Base-by-base conservation (phyloP, 53 echinoderm and acorn worm genomes). In the Holothuria scabra region DNA sequence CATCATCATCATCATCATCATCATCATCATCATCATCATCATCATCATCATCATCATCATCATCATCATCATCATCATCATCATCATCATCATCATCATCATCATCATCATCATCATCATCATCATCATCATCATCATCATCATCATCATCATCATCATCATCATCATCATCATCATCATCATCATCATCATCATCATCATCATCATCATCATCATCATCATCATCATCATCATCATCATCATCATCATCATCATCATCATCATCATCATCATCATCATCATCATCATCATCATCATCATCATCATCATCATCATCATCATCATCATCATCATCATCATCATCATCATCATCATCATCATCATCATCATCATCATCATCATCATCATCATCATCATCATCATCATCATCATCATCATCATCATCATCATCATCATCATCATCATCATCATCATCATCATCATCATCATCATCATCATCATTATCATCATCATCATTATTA, bases 341-440 rank as follows among this genome's bases (percentile, higher is more conserved):
- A 24, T 25, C 61, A n/a, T 35, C 64, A 64, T 35, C 82, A n/a
- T 33, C 83, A 12, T 67, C 83, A 46, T 66, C 83, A 66, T 55
- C 26, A 23, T 26, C 83, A 31, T 55, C 44, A 16, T 28, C 83
- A 66, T n/a, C 66, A 2, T 46, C 66, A 41, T 26, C 41, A 23
- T 33, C 46, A 31, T 41, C 79, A 60, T 60, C 79, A 24, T 60
- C 79, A 79, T 79, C 79, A 60, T 32, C 72, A 56, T 35, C 74
- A 74, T 44, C 85, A 56, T 44, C 85, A 21, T 21, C 74, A 72
- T 84, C 33, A 18, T 74, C 74, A 74, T 46, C 85, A 74, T 13
- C 31, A 22, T 56, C 56, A 59, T 57, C 85, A 31, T 31, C 59
- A 14, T 52, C 85, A 58, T 22, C 85, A 23, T 56, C 34, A 26